A percentile compares a stretch with the other conserved stretches of the same genome.
phyloP scores from a whole-genome alignment of 2,888 invertebrate species.

The Platerodrilus igneus region DNA sequence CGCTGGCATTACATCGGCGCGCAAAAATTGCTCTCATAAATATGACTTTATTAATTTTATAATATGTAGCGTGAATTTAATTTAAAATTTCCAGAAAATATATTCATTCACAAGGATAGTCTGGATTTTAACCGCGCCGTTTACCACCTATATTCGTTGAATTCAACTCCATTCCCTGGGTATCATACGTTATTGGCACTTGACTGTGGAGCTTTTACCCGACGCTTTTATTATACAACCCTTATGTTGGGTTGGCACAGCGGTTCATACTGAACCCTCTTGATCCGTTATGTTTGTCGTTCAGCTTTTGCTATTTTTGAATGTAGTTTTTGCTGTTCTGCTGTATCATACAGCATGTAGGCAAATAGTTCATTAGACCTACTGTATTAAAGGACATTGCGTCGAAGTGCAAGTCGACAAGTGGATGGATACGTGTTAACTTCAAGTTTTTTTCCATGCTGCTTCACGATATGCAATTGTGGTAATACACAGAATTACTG shows the following conservation, averaged over 20 bases:
- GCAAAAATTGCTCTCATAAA: conserved; percentile 50
- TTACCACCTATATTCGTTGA: conserved; percentile 22
- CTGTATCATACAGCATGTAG: no score
- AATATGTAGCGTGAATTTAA: conserved; percentile 45
- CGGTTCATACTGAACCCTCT: conserved; percentile 17
- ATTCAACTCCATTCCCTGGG: conserved; percentile 17
- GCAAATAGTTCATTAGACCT: conserved; percentile 23
- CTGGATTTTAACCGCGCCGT: conserved; percentile 14
- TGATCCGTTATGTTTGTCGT: conserved; percentile 3
- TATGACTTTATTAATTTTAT: conserved; percentile 51
- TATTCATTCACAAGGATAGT: conserved; percentile 24
- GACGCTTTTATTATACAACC: conserved; percentile 31
- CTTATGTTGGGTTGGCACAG: conserved; percentile 25
- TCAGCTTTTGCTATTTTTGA: conserved; percentile 9
- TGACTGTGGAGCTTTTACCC: conserved; percentile 30
- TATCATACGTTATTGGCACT: conserved; percentile 33
- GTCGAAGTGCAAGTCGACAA: no score
- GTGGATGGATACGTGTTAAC: conserved; percentile 19
- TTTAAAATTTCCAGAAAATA: conserved; percentile 38
- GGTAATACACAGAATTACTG: no score
- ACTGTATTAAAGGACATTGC: conserved; percentile 22
- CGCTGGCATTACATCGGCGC: conserved; percentile 42
- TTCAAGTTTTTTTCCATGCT: conserved; percentile 20
- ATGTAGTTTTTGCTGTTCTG: conserved; percentile 13
- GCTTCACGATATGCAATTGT: conserved; percentile 23